Evolutionary conservation across 1,140 invertebrate genomes (phyloP), one percentile per base, ranked within the genome.

Genomic region (Plectus sambesii): DNA sequence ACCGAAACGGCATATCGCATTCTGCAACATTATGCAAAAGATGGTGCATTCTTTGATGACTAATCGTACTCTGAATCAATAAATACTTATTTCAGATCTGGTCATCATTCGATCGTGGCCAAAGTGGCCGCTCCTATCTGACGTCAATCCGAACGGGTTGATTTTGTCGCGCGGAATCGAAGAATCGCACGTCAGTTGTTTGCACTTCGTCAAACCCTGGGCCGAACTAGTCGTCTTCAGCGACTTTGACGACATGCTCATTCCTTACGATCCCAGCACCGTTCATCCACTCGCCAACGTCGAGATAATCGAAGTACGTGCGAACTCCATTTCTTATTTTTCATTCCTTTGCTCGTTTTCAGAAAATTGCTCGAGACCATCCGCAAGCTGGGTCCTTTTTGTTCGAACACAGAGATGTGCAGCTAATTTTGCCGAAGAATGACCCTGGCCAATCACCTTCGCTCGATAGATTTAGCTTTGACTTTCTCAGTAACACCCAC

Each of bases 111-210:
- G 64, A 19, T 19, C 58, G 36, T 67, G 64, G 64, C 64, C 64
- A 8, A 67, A 69, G 53, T 67, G 64, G 64, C 64, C 64, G 5
- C 49, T 68, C 29, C 47, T 67, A n/a, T 69, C 66, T 9, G 64
- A 67, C 43, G 42, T 57, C 5, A 67, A 67, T 43, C 65, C 64
- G 12, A 67, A 67, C 55, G 64, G 64, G 26, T 47, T 67, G 6
- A 63, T 69, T 30, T 51, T 67, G 8, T 67, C 63, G 17, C 49
- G 64, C 35, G 64, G 64, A 15, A 67, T 67, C 27, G 64, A 67
- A 59, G 64, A 67, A 41, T 62, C 62, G 15, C 62, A 67, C 40
- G 63, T 65, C 17, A 65, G 68, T 35, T 67, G 64, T 48, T 42
- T 67, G 12, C 61, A 68, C 49, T 67, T 67, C 45, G 64, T 51